Base-by-base conservation (phyloP, 2,888 invertebrate genomes). In the Leucoma salicis region DNA sequence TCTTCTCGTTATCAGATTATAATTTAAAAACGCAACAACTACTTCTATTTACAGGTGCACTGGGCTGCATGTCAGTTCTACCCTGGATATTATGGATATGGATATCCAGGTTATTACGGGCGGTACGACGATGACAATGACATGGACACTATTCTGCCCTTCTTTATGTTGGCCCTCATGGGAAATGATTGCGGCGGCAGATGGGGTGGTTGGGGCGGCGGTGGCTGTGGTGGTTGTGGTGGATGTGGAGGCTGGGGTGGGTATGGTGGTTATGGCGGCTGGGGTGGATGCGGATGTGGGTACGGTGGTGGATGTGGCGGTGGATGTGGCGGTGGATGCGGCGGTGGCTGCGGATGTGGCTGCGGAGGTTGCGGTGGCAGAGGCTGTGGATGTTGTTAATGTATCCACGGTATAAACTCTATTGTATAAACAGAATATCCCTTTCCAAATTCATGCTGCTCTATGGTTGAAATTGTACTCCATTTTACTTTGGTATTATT, bases 121-220 rank as follows among this genome's bases (percentile, higher is more conserved):
- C 14, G 29, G 0, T 28, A 35, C 35, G 35, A 60, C 29, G 46
- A 64, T 4, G 55, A 63, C 28, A 62, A 66, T 29, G 68, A 70
- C 16, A 39, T 69, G 41, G 74, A 78, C 29, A 48, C 61, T 8
- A 49, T 79, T 2, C 62, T 77, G 2, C 78, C 77, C 0, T 60
- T 78, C 18, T 50, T 79, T 11, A 44, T 79, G 10, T 42, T 78
- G 2, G 49, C 63, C 18, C 14, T 67, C 47, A 41, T 53, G 0
- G 57, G 63, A 3, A 46, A 58, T 1, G 53, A 63, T 3, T n/a
- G n/a, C n/a, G n/a, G 60, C 2, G 52, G 46, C 14, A 39, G 50
- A 0, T 41, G 56, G 0, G 49, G 55, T 1, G 46, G 46, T 11
- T 44, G 57, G 3, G 48, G 49, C 2, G 42, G 53, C 4, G 33